These are phyloP conservation scores for Poecilobothrus nobilitatus DNA, from an alignment of 2,888 invertebrate genomes.

Conservation along the genomic window DNA sequence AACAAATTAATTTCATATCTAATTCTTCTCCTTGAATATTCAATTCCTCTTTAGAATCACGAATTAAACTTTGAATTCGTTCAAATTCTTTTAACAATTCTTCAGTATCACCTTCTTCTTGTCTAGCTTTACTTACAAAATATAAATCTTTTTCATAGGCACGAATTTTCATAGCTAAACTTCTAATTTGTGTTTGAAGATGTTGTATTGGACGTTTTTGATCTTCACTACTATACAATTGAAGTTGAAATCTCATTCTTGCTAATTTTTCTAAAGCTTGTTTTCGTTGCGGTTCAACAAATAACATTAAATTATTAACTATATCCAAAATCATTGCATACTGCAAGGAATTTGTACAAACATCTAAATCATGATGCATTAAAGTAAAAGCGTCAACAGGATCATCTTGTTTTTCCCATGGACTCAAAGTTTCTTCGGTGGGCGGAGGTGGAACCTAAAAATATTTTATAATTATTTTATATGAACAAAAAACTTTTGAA, in stretches of 20 bases:
- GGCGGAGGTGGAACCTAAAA: conserved; percentile 57
- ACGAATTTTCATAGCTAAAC: conserved; percentile 70
- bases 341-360: conserved; percentile 91
- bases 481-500: too few species aligned
- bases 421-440: conserved; percentile 58
- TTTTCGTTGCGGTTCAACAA: conserved; percentile 92
- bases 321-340: conserved; percentile 97
- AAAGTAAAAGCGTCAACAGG: conserved; percentile 95
- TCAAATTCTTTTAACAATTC: conserved; percentile 60
- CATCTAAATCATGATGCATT: conserved; percentile 96
- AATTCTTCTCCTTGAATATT: conserved; percentile 85
- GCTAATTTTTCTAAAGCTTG: conserved; percentile 78
- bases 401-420: conserved; percentile 73
- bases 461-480: too few species aligned
- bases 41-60: conserved; percentile 82
- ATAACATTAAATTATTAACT: conserved; percentile 91
- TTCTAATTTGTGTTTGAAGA: conserved; percentile 70
- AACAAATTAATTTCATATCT: conserved; percentile 90
- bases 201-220: conserved; percentile 86
- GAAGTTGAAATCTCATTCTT: conserved; percentile 88
- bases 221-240: conserved; percentile 83
- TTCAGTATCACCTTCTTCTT: conserved; percentile 55
- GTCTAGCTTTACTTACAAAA: conserved; percentile 69
- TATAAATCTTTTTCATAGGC: conserved; percentile 85
- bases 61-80: conserved; percentile 59